Conservation (phyloP, 2,888 invertebrate species). For the Pristionchus mayeri region DNA sequence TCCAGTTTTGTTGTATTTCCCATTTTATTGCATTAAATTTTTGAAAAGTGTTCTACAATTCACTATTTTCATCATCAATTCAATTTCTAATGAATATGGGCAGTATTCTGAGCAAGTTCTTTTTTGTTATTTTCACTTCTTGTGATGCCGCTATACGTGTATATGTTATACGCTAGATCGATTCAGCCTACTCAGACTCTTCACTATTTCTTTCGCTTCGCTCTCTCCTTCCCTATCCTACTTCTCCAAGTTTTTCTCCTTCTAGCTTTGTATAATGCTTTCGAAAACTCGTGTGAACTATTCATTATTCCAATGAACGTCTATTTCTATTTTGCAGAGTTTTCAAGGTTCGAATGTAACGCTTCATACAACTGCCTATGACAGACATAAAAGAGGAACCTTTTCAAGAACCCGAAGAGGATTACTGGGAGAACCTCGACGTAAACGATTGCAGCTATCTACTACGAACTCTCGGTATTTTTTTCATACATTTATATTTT, state of each 20-base stretch:
- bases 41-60: neutral
- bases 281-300: too few relatives aligned
- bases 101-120: neutral
- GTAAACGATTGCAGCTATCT: constrained; percentile 35
- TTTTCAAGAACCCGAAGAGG: neutral
- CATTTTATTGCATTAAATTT: neutral
- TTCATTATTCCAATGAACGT: too few relatives aligned
- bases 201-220: constrained; percentile 28
- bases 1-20: neutral
- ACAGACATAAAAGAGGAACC: constrained; percentile 25
- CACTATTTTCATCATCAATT: too few relatives aligned
- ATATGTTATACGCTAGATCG: constrained; percentile 19
- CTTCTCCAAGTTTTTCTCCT: neutral
- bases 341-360: constrained; percentile 44
- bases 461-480: constrained; percentile 39
- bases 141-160: constrained; percentile 4
- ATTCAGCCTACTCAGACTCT: constrained; percentile 41
- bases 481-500: neutral
- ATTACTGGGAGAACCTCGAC: constrained; percentile 30
- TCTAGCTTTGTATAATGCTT: too few relatives aligned
- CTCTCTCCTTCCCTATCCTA: neutral
- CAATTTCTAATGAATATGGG: too few relatives aligned
- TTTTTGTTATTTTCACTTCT: neutral
- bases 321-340: neutral
- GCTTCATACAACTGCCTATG: constrained; percentile 34